These are phyloP conservation scores for Mimachlamys varia DNA, from an alignment of 2,888 invertebrate species.

Conservation along the genomic window DNA sequence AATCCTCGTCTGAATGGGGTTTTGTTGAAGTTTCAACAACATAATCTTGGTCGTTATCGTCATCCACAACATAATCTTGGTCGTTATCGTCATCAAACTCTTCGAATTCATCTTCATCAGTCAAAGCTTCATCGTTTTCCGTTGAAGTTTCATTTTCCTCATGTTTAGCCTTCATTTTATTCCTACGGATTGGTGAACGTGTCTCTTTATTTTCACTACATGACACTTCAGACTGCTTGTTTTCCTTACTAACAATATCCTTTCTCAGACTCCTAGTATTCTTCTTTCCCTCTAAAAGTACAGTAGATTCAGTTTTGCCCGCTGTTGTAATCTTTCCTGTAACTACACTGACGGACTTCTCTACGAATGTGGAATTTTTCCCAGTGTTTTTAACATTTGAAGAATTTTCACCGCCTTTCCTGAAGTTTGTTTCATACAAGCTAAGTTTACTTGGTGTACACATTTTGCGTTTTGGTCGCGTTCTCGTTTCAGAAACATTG, in stretches of 20 bases:
- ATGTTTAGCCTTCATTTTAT: not conserved
- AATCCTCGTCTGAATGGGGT: not conserved
- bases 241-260: not conserved
- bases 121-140: not conserved
- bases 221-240: not conserved
- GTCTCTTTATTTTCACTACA: not conserved
- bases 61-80: not conserved
- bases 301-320: not conserved
- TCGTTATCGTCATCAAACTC: conserved; percentile 3
- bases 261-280: not conserved
- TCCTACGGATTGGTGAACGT: not conserved
- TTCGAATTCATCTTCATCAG: not conserved
- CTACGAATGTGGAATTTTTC: not conserved
- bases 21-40: not conserved
- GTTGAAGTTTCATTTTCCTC: not conserved
- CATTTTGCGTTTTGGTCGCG: not conserved
- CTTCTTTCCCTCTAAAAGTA: not conserved
- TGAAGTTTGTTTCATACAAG: conserved; percentile 25
- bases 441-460: not conserved
- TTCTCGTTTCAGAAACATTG: not conserved
- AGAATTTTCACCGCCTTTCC: not conserved
- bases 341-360: not conserved
- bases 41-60: not conserved
- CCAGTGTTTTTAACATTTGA: not conserved
- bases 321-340: not conserved